Conservation (phyloP, 2,888 invertebrate genomes). For the Helobdella robusta region DNA sequence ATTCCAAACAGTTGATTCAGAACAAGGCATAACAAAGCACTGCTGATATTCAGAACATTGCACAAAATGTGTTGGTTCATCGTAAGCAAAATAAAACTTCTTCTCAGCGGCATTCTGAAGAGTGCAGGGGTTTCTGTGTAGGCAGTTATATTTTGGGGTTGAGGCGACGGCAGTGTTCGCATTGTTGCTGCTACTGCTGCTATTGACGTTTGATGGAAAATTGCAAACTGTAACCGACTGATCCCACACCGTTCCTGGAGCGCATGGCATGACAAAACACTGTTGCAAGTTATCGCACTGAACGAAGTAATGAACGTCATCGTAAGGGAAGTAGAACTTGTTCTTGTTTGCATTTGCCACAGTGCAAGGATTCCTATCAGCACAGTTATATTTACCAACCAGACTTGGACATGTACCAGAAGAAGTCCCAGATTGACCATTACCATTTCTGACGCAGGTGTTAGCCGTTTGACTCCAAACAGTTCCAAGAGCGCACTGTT, state of each 20-base stretch:
- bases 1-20: neutral
- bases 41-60: neutral
- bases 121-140: neutral
- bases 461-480: neutral
- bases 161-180: too few species aligned
- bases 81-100: neutral
- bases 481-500: neutral
- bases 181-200: too few species aligned
- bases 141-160: slow-evolving; percentile 1
- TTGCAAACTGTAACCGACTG: too few species aligned
- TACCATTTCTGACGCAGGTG: too few species aligned
- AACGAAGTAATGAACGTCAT: neutral
- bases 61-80: neutral
- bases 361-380: neutral
- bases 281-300: neutral
- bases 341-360: neutral
- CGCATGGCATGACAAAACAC: neutral
- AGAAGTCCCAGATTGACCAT: too few species aligned
- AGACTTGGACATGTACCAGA: too few species aligned
- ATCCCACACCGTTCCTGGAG: neutral
- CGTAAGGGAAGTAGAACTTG: neutral
- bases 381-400: slow-evolving; percentile 2
- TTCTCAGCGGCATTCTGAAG: neutral
- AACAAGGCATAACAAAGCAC: neutral
- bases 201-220: too few species aligned